Evolutionary conservation across 2,113 vertebrate genomes (phyloP), one percentile per base, ranked within the genome.

Genomic region (Athene cunicularia): DNA sequence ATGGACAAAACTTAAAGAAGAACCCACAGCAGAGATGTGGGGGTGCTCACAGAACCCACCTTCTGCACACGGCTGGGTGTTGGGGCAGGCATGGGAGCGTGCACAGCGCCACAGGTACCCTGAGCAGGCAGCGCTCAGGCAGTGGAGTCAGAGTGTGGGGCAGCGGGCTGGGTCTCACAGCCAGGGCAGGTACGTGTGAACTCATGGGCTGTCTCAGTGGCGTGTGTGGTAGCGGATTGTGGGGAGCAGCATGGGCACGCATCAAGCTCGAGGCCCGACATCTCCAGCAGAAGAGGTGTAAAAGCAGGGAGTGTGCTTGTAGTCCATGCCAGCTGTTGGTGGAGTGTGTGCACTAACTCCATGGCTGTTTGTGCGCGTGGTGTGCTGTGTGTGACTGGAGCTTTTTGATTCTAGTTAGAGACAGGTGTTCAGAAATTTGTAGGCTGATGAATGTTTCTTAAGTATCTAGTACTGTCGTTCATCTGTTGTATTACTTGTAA

Each of bases 181-280:
- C 47, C 35, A 8, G 20, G 55, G 32, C 59, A 32, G 53, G 35
- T 2, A 23, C 5, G 7, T 3, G 72, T 21, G 43, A 21, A 0
- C 73, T 39, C 12, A 0, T 41, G 2, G 35, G 15, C 6, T 21
- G 16, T 32, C 32, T 50, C 66, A 5, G 11, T 24, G 21, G 35
- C 0, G 1, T 6, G 50, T 4, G 33, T 9, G 45, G 30, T 22
- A 4, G 55, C 2, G 7, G 33, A 1, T 0, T 15, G 33, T 5
- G 60, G 33, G 50, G 15, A n/a, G 62, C 68, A 59, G n/a, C 28
- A 3, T 0, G 3, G 45, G 52, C 56, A n/a, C 23, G 1, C 20
- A 9, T 9, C 20, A 2, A 6, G 41, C 59, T 39, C 1, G 0
- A 28, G 75, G 39, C 19, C 43, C 15, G 1, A 0, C 15, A 8